Evolutionary conservation across 2,888 invertebrate species (phyloP).

Genomic region (Gymnoscelis rufifasciata): DNA sequence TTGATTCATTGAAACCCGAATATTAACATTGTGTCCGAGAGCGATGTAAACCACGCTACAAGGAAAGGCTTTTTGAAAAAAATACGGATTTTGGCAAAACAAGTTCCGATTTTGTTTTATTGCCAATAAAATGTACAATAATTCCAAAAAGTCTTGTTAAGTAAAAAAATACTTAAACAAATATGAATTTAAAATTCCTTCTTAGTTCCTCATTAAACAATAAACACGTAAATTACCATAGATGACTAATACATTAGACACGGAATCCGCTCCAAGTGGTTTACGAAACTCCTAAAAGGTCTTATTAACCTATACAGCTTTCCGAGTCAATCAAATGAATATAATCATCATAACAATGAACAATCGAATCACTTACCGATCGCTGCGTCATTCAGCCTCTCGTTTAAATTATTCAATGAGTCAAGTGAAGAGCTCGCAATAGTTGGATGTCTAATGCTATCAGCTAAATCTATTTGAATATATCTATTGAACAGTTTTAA

Average conservation of each 20-base stretch:
- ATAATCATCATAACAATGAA: slow-evolving; percentile 33
- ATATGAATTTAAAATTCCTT: too few relatives aligned
- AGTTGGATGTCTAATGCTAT: slow-evolving; percentile 20
- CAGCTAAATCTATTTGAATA: background rate
- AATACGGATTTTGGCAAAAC: too few relatives aligned
- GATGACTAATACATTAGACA: background rate
- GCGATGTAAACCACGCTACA: slow-evolving; percentile 1
- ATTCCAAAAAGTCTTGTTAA: too few relatives aligned
- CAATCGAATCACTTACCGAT: slow-evolving; percentile 36
- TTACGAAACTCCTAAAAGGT: slow-evolving; percentile 16
- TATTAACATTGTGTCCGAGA: slow-evolving; percentile 3
- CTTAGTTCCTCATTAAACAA: background rate
- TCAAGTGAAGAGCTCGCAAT: slow-evolving; percentile 25
- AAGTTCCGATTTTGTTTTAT: too few relatives aligned
- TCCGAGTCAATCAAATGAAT: slow-evolving; percentile 19
- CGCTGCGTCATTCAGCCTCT: slow-evolving; percentile 32
- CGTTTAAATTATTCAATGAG: slow-evolving; percentile 39
- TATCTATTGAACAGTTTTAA: background rate
- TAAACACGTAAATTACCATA: background rate
- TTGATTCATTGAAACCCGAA: slow-evolving; percentile 14
- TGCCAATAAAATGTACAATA: too few relatives aligned
- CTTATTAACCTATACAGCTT: slow-evolving; percentile 16
- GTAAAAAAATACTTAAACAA: too few relatives aligned
- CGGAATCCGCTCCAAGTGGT: slow-evolving; percentile 16
- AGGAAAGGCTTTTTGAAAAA: slow-evolving; percentile 3